Evolutionary conservation across 2,113 vertebrate species (phyloP).

Genomic region (Prionailurus viverrinus): DNA sequence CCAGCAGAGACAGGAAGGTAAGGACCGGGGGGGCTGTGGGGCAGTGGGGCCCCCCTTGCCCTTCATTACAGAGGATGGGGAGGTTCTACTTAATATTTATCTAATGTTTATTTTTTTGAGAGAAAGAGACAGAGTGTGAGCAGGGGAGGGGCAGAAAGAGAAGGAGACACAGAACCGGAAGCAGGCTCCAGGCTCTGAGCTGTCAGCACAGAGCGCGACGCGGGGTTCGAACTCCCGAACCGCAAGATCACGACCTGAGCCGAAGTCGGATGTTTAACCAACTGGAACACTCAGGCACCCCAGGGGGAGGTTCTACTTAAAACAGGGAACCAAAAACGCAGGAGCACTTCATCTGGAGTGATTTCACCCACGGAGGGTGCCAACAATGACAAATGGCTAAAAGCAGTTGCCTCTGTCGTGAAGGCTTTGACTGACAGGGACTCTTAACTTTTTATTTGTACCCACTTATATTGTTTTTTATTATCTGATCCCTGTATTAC

Average conservation of each 20-base stretch:
- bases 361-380: neutral
- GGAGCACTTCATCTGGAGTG: neutral
- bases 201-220: too few species aligned
- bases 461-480: constrained; percentile 28
- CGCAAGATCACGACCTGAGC: too few species aligned
- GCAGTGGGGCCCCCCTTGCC: neutral
- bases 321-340: neutral
- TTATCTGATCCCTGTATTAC: neutral
- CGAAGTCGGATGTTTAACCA: too few species aligned
- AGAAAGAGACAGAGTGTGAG: too few species aligned
- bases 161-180: too few species aligned
- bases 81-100: too few species aligned
- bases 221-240: too few species aligned
- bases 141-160: too few species aligned
- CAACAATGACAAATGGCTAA: neutral
- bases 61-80: neutral
- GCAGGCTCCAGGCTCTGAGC: too few species aligned
- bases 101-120: too few species aligned
- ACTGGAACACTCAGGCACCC: too few species aligned
- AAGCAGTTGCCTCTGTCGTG: neutral
- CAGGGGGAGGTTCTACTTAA: too few species aligned
- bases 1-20: neutral
- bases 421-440: neutral
- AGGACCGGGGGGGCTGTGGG: neutral
- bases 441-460: neutral